Conservation (phyloP, 2,797 vertebrate species). For the Taeniopygia guttata region DNA sequence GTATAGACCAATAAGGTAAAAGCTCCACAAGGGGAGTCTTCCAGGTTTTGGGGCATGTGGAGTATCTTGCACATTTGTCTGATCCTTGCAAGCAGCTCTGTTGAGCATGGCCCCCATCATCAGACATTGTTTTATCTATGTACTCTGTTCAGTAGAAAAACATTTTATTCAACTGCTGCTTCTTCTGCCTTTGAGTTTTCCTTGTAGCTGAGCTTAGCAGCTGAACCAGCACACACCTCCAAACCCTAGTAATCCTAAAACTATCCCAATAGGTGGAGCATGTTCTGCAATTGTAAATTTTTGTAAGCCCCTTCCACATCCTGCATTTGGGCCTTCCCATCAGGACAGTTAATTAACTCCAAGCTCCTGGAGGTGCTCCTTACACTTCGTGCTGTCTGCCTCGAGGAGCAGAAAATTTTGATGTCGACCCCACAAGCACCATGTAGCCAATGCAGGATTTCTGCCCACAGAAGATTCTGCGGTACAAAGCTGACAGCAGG, state of each 20-base stretch:
- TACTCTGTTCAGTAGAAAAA: background rate
- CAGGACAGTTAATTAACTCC: background rate
- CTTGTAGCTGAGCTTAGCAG: background rate
- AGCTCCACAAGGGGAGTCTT: background rate
- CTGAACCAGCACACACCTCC: background rate
- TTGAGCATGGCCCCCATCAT: fast-evolving
- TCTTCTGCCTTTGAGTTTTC: background rate
- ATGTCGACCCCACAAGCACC: fast-evolving
- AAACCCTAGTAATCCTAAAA: background rate
- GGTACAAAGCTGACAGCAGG: background rate
- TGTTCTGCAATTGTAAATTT: background rate
- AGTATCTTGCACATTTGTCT: background rate
- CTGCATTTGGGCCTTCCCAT: background rate
- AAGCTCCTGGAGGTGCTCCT: background rate
- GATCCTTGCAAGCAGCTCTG: background rate
- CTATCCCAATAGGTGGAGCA: background rate
- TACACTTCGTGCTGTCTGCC: background rate
- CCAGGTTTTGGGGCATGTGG: background rate
- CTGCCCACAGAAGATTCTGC: background rate
- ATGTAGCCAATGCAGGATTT: background rate
- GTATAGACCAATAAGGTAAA: background rate
- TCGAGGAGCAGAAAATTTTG: background rate
- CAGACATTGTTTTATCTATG: background rate
- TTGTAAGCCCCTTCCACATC: background rate
- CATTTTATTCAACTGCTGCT: background rate